phyloP scores from a whole-genome alignment of 2,113 vertebrate genomes.

The Trogon surrucura region DNA sequence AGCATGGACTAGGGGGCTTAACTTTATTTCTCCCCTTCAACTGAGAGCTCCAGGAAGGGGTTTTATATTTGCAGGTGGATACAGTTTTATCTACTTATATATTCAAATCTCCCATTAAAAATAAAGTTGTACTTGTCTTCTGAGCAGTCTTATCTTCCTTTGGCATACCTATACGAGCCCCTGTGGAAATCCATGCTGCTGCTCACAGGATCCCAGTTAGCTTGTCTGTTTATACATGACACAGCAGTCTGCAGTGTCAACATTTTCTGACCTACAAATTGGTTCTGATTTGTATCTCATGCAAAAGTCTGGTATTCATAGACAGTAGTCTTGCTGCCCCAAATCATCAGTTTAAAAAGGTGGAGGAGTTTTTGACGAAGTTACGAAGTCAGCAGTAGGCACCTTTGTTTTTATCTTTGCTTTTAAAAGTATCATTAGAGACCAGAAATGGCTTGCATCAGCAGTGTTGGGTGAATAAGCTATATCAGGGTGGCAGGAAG shows the following conservation, averaged over 20 bases:
- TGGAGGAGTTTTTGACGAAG: not conserved
- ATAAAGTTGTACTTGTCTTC: not conserved
- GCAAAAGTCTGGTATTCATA: not conserved
- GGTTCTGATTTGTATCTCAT: not conserved
- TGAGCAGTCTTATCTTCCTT: not conserved
- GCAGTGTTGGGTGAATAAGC: not conserved
- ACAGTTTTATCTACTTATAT: not conserved
- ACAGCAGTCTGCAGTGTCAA: not conserved
- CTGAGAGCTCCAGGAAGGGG: not conserved
- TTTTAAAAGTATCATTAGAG: not conserved
- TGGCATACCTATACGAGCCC: not conserved
- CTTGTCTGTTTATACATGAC: not conserved
- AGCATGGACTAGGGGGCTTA: not conserved
- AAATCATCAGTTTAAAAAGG: not conserved
- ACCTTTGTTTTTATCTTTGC: not conserved
- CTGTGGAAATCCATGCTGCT: not conserved
- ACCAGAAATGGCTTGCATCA: not conserved
- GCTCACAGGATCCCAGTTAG: not conserved
- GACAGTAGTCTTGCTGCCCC: not conserved
- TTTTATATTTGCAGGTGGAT: not conserved
- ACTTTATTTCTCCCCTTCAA: not conserved
- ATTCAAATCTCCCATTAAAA: not conserved
- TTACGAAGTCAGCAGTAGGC: not conserved
- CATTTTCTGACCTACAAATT: not conserved
- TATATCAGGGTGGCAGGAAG: not conserved